phyloP scores from a whole-genome alignment of 2,888 invertebrate species.

The Mesorhabditis spiculigera region DNA sequence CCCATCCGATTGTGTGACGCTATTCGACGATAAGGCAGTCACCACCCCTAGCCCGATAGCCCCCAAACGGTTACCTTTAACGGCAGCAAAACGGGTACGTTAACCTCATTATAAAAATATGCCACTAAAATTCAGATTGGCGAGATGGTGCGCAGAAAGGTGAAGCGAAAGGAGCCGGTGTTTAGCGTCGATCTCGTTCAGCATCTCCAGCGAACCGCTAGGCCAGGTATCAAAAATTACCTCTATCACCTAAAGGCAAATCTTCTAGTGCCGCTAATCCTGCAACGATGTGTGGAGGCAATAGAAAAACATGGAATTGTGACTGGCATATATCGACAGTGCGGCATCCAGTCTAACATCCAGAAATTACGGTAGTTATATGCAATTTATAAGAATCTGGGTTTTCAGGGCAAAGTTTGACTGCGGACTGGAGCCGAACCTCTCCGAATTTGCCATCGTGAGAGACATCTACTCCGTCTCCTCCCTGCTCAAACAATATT shows the following conservation, averaged over 20 bases:
- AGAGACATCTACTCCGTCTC: conserved; percentile 95
- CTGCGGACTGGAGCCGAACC: conserved; percentile 75
- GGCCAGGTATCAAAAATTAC: background rate
- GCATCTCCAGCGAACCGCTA: conserved; percentile 68
- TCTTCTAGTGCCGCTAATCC: conserved; percentile 78
- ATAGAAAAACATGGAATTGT: conserved; percentile 91
- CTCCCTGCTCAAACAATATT: conserved; percentile 93
- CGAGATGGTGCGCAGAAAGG: conserved; percentile 26
- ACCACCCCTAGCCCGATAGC: conserved; percentile 9
- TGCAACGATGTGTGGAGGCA: conserved; percentile 84
- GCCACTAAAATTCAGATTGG: conserved; percentile 5
- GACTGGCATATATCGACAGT: conserved; percentile 90
- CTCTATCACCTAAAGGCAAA: background rate
- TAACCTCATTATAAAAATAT: background rate
- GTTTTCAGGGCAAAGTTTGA: conserved; percentile 74
- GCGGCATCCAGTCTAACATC: conserved; percentile 92
- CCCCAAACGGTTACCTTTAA: conserved; percentile 7
- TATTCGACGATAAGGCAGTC: conserved; percentile 46
- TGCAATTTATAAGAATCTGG: background rate
- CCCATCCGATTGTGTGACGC: conserved; percentile 53
- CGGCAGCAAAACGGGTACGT: conserved; percentile 2
- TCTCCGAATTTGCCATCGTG: conserved; percentile 74
- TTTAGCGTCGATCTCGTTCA: conserved; percentile 91
- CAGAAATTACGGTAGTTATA: conserved; percentile 74
- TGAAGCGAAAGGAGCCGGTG: conserved; percentile 74